A percentile compares a stretch with the other conserved stretches of the same genome.
Evolutionary conservation across 1,140 invertebrate species (phyloP).

Genomic region (Heliconius himera): DNA sequence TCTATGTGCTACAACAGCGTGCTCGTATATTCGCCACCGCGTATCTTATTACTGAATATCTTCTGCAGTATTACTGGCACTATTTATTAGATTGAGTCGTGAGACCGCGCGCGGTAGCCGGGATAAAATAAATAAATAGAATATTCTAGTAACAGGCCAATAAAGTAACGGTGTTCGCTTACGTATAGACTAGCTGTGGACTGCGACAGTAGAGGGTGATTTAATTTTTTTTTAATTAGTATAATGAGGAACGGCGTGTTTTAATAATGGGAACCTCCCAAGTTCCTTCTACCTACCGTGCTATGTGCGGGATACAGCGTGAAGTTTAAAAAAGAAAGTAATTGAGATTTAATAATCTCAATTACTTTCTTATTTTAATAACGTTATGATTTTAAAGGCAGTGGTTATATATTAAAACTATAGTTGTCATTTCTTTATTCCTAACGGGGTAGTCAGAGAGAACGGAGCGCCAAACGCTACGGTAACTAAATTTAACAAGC

Average conservation of each 20-base stretch:
- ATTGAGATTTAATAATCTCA: too few species aligned
- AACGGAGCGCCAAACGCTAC: too few species aligned
- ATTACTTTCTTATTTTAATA: too few species aligned
- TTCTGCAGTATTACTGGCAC: constrained; percentile 60
- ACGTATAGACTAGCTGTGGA: constrained; percentile 15
- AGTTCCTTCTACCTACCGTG: too few species aligned
- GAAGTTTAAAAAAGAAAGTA: too few species aligned
- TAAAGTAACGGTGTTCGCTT: constrained; percentile 48
- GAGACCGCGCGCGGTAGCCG: constrained; percentile 64
- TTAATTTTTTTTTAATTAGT: neutral
- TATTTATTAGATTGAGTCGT: constrained; percentile 79
- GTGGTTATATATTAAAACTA: too few species aligned
- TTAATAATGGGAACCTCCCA: too few species aligned
- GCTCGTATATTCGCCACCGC: constrained; percentile 62
- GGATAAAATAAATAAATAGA: constrained; percentile 68
- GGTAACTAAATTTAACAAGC: too few species aligned
- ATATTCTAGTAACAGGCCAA: constrained; percentile 45
- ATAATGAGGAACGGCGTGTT: neutral
- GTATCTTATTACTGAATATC: constrained; percentile 73
- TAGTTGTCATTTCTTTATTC: too few species aligned
- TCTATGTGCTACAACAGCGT: constrained; percentile 55
- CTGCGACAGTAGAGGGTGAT: constrained; percentile 1
- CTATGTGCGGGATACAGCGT: too few species aligned
- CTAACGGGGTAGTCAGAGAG: too few species aligned
- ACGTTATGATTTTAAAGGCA: too few species aligned